Percentiles rank a stretch among this genome's conserved stretches.
phyloP scores from a whole-genome alignment of 2,113 vertebrate genomes.

The Alosa alosa region DNA sequence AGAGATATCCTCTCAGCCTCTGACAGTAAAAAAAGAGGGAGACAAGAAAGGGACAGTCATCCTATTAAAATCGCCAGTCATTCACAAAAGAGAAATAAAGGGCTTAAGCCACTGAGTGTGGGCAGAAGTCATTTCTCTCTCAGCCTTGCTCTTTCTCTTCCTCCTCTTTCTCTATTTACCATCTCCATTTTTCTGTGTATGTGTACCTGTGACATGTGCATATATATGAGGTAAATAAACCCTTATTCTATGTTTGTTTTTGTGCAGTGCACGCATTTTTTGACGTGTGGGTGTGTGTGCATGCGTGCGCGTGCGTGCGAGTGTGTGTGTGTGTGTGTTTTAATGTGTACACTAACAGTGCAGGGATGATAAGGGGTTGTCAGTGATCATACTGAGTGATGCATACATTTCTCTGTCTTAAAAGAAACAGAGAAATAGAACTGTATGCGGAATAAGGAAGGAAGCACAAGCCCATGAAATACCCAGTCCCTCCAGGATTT shows the following conservation, averaged over 20 bases:
- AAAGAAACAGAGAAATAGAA: background rate
- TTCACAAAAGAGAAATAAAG: slow-evolving; percentile 23
- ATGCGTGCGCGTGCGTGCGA: background rate
- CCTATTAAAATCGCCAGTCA: slow-evolving; percentile 39
- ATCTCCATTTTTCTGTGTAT: background rate
- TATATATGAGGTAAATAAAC: background rate
- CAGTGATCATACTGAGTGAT: background rate
- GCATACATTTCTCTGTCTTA: background rate
- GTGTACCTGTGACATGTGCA: background rate
- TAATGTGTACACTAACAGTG: background rate
- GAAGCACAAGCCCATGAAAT: too few relatives aligned
- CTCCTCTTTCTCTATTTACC: background rate
- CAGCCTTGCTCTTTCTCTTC: background rate
- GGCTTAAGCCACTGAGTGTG: background rate
- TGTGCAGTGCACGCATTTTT: background rate
- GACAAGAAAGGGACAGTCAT: background rate
- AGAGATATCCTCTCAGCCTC: slow-evolving; percentile 34
- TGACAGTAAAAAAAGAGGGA: slow-evolving; percentile 23
- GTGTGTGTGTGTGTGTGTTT: background rate
- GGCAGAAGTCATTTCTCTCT: slow-evolving; percentile 11
- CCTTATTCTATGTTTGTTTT: background rate
- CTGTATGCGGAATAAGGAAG: background rate
- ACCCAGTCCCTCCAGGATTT: too few relatives aligned
- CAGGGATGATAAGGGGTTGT: background rate
- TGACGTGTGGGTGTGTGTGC: background rate